phyloP scores from a whole-genome alignment of 2,888 invertebrate genomes.

The Perdita meconis region DNA sequence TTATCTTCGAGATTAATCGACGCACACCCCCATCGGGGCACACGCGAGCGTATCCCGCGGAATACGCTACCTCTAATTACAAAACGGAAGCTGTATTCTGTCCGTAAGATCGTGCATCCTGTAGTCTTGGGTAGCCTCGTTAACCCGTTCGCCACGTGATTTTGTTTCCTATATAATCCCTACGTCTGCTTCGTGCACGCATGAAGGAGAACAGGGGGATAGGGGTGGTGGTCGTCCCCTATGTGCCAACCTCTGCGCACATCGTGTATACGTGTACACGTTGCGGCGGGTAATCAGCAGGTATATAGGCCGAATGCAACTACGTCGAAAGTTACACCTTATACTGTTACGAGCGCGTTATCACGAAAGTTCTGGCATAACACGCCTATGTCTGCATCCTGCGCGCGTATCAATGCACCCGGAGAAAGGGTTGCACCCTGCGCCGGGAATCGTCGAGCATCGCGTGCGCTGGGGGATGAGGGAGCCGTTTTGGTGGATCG shows the following conservation, averaged over 20 bases:
- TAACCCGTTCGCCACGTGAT: constrained; percentile 66
- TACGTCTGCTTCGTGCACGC: not conserved
- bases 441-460: not conserved
- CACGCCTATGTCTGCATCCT: constrained; percentile 21
- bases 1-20: constrained; percentile 51
- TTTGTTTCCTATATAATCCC: constrained; percentile 46
- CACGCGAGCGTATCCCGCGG: constrained; percentile 44
- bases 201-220: not conserved
- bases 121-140: constrained; percentile 69
- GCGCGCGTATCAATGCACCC: constrained; percentile 12
- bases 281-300: constrained; percentile 35
- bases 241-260: not conserved
- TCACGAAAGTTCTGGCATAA: constrained; percentile 57
- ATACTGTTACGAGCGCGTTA: constrained; percentile 59
- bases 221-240: not conserved
- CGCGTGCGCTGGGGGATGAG: not conserved
- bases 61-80: constrained; percentile 62
- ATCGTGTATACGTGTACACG: not conserved
- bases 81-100: constrained; percentile 62
- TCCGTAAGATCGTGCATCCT: constrained; percentile 67
- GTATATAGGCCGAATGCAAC: constrained; percentile 32
- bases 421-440: not conserved
- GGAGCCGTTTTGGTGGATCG: not conserved
- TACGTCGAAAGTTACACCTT: constrained; percentile 59
- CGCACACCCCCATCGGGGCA: not conserved